These are phyloP conservation scores for Odontomyia ornata DNA, from an alignment of 2,888 invertebrate species.

Conservation along the genomic window DNA sequence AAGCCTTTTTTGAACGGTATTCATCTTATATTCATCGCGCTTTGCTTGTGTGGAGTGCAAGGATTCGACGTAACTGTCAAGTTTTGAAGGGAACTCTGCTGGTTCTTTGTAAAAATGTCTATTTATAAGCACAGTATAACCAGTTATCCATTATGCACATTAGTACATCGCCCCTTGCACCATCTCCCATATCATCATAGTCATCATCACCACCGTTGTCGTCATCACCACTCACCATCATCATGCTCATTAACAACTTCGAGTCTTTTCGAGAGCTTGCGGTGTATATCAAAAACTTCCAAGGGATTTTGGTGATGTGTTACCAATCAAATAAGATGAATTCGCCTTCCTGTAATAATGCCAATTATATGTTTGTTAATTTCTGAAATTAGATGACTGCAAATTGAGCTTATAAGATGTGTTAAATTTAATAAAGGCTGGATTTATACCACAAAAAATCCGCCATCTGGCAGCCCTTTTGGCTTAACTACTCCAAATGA, in stretches of 20 bases:
- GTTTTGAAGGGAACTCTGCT: not conserved
- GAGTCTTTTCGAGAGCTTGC: not conserved
- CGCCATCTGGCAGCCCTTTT: not conserved
- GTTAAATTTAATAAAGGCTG: no score
- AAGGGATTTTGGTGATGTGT: not conserved
- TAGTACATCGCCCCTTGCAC: not conserved
- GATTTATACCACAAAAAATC: no score
- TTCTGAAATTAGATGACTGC: no score
- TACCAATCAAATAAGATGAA: not conserved
- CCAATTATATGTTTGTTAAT: no score
- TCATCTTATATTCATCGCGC: not conserved
- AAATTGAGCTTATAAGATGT: no score
- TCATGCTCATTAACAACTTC: constrained; percentile 23
- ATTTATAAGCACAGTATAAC: constrained; percentile 17
- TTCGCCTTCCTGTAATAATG: not conserved
- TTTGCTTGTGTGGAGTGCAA: not conserved
- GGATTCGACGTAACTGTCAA: not conserved
- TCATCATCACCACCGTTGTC: constrained; percentile 2
- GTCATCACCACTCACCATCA: not conserved
- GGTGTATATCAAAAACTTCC: not conserved
- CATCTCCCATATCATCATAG: not conserved
- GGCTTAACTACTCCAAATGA: not conserved
- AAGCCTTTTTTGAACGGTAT: constrained; percentile 23
- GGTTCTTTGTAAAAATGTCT: not conserved
- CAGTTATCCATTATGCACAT: constrained; percentile 4